Base-by-base conservation (phyloP, 1,140 invertebrate species). In the Solen grandis region DNA sequence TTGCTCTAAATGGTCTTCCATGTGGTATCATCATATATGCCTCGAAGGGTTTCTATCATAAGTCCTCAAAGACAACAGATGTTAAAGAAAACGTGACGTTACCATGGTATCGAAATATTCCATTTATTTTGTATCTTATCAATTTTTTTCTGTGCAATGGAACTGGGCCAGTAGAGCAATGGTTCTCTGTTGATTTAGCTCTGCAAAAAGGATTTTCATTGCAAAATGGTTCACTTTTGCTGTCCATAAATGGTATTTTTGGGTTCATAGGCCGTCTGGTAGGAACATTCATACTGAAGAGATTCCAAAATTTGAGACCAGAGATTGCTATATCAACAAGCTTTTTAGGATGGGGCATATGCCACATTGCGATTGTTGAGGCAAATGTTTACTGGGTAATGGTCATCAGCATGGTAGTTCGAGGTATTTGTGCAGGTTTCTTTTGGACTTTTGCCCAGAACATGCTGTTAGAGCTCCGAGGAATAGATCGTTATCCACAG, bases 201-300 rank as follows among this genome's bases (percentile, higher is more conserved):
- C 38, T 74, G 22, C 22, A 62, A n/a, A 74, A 62, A 59, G 72
- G 59, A 25, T 74, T 62, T 35, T 35, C 41, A 16, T 5, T 19
- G n/a, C 3, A 62, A 10, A 22, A 5, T 4, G 72, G 72, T 0
- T 22, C 72, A 3, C 16, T 35, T 2, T 35, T 74, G 14, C 41
- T 74, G 19, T 62, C 72, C 5, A 19, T 74, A 14, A 74, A 74
- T 35, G 72, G 72, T 16, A 63, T 74, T 22, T 50, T 63, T 46
- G 72, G 72, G 33, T 31, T 74, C 13, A 27, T 63, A 46, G 55
- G 22, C 5, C 25, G 72, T 33, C n/a, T 63, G 5, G 2, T 50
- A 2, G n/a, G 22, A n/a, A 16, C 59, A 10, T 19, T 35, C 2
- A 22, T 46, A 1, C 16, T 74, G 2, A 60, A 63, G 14, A 25